A percentile compares a stretch with the other conserved stretches of the same genome.
phyloP scores from a whole-genome alignment of 2,113 vertebrate species.

The Catagonus wagneri region DNA sequence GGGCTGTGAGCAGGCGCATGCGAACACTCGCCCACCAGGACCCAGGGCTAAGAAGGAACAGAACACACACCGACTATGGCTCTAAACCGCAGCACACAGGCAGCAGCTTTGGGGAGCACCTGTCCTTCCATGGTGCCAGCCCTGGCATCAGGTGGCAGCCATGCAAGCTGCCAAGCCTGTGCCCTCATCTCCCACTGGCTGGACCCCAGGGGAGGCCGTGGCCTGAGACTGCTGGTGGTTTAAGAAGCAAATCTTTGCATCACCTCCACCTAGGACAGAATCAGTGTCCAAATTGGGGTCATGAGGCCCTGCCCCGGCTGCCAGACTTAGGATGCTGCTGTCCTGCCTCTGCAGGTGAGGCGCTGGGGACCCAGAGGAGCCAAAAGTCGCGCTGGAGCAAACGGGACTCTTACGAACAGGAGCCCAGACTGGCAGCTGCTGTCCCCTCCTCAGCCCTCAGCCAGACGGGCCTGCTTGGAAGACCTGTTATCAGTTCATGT shows the following conservation, averaged over 20 bases:
- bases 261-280: neutral
- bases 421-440: neutral
- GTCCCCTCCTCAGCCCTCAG: neutral
- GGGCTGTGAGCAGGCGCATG: slow-evolving; percentile 37
- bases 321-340: neutral
- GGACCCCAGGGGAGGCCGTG: neutral
- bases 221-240: neutral
- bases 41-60: neutral
- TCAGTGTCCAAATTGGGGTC: neutral
- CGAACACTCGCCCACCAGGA: neutral
- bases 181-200: neutral
- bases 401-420: neutral
- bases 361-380: neutral
- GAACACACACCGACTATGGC: neutral
- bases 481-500: slow-evolving; percentile 47
- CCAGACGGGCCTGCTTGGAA: slow-evolving; percentile 62
- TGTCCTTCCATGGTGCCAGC: neutral
- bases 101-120: neutral
- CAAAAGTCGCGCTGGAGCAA: neutral
- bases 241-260: neutral
- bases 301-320: accelerated
- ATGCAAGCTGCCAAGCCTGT: neutral
- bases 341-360: neutral
- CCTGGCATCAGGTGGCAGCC: neutral
- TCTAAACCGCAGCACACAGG: neutral